phyloP scores from a whole-genome alignment of 1,140 invertebrate species.

The Papilio machaon region DNA sequence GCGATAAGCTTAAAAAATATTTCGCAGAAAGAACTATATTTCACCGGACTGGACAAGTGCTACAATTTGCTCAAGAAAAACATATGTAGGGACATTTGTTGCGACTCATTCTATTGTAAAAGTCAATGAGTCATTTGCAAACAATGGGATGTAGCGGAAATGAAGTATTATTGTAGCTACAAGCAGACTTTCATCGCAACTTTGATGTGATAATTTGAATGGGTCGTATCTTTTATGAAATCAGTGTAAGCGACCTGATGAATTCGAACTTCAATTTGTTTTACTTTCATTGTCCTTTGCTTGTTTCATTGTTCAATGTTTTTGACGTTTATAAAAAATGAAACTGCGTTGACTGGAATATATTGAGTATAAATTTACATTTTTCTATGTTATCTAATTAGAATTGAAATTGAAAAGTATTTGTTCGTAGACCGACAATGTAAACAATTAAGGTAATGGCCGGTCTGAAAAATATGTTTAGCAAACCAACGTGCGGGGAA shows the following conservation, averaged over 20 bases:
- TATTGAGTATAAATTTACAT: not conserved
- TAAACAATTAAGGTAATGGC: constrained; percentile 22
- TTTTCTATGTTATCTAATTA: not conserved
- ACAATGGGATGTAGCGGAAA: constrained; percentile 67
- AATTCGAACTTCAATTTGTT: constrained; percentile 13
- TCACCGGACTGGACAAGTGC: not conserved
- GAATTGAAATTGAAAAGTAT: not conserved
- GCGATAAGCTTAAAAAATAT: constrained; percentile 28
- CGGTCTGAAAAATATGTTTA: not conserved
- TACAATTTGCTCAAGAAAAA: constrained; percentile 29
- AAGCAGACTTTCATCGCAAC: constrained; percentile 58
- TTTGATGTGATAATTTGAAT: constrained; percentile 46
- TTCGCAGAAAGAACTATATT: not conserved
- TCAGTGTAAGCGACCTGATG: not conserved
- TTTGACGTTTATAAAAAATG: not conserved
- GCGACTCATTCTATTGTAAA: constrained; percentile 35
- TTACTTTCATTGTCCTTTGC: constrained; percentile 10
- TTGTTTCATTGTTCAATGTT: not conserved
- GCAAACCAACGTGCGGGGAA: not conserved
- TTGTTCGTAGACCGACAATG: not conserved
- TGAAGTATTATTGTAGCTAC: constrained; percentile 52
- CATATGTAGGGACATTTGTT: constrained; percentile 23
- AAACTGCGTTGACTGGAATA: not conserved
- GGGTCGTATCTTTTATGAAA: constrained; percentile 19
- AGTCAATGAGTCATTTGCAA: constrained; percentile 66